A percentile compares a stretch with the other conserved stretches of the same genome.
Conservation (phyloP, 2,113 vertebrate genomes). For the Xiphorhynchus elegans region DNA sequence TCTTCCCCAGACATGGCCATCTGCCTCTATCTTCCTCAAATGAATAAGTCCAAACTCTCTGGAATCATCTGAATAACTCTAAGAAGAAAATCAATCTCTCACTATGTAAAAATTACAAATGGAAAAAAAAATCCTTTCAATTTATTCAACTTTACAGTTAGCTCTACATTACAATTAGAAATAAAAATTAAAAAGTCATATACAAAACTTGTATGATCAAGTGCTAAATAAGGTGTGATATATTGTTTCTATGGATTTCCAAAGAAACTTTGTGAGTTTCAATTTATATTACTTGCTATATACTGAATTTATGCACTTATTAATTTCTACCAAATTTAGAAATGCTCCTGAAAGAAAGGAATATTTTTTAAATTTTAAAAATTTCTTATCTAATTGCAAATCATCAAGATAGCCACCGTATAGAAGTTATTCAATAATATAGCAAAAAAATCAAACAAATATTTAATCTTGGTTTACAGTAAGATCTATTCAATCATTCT, state of each 20-base stretch:
- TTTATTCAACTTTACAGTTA: background rate
- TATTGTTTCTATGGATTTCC: background rate
- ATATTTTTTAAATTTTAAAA: background rate
- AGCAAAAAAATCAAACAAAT: background rate
- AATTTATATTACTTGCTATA: background rate
- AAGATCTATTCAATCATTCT: background rate
- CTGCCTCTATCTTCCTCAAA: background rate
- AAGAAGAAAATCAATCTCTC: background rate
- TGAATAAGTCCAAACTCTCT: background rate
- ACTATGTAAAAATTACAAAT: background rate
- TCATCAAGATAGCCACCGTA: background rate
- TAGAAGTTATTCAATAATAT: background rate
- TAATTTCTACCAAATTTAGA: background rate
- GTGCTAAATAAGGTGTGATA: background rate
- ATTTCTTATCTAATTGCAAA: background rate
- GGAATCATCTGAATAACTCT: background rate
- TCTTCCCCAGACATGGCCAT: background rate
- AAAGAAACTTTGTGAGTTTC: background rate
- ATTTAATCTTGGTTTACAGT: background rate
- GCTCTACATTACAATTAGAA: background rate
- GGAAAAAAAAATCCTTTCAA: background rate
- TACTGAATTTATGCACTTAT: background rate
- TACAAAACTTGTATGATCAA: background rate
- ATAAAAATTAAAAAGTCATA: background rate
- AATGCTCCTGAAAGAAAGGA: background rate